Evolutionary conservation across 2,113 vertebrate genomes (phyloP).

Genomic region (Sorex araneus): DNA sequence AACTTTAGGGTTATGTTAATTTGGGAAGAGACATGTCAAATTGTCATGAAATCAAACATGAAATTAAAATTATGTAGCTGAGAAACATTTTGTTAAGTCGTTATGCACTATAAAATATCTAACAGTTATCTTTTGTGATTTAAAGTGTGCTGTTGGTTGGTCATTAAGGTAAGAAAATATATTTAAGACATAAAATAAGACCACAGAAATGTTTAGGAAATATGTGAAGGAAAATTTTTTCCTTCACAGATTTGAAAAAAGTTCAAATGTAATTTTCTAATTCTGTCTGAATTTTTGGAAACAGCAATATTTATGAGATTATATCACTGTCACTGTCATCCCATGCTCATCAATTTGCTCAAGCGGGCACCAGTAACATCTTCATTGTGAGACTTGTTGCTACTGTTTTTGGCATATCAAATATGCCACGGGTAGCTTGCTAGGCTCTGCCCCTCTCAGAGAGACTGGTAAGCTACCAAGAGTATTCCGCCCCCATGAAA

Average conservation of each 20-base stretch:
- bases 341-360: too few species aligned
- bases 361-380: too few species aligned
- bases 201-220: background rate
- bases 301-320: background rate
- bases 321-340: too few species aligned
- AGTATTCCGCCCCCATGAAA: too few species aligned
- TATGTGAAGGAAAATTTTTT: slow-evolving; percentile 23
- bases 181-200: background rate
- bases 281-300: slow-evolving; percentile 57
- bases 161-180: slow-evolving; percentile 43
- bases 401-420: too few species aligned
- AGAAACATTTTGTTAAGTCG: background rate
- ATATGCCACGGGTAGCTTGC: too few species aligned
- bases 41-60: slow-evolving; percentile 50
- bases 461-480: too few species aligned
- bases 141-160: slow-evolving; percentile 20
- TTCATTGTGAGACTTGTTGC: too few species aligned
- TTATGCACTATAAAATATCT: background rate
- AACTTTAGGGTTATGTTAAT: slow-evolving; percentile 25
- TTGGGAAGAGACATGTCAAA: slow-evolving; percentile 55
- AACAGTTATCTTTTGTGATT: background rate
- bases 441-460: too few species aligned
- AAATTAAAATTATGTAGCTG: slow-evolving; percentile 54
- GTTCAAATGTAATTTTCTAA: slow-evolving; percentile 38
- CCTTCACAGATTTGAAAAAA: background rate